Base-by-base conservation (phyloP, 1,140 invertebrate genomes). In the Nasonia giraulti region DNA sequence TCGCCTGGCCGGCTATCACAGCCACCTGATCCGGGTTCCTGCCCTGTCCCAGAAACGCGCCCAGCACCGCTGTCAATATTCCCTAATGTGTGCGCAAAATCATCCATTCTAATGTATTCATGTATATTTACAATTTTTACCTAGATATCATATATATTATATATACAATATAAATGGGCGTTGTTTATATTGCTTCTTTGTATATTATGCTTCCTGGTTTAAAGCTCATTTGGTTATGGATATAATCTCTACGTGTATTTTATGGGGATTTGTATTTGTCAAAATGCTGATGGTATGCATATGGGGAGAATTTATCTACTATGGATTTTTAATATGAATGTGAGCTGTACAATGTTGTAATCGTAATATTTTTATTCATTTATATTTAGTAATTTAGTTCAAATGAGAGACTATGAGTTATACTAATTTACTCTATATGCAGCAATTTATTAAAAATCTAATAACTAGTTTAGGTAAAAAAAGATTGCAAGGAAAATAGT, bases 1-100 rank as follows among this genome's bases (percentile, higher is more conserved):
- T 96, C 92, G 97, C 97, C 94, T 98, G 97, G 94, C 97, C 97
- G 94, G 97, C 97, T 96, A 98, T 97, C 92, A 95, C 96, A 93
- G 96, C 95, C 90, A 97, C 96, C 93, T 97, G 96, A 92, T 97
- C 96, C 89, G 96, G 96, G 94, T 98, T 96, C 95, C 96, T 96
- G 87, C 91, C 91, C 92, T 96, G 95, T 94, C 97, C 97, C 92
- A 98, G 95, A 94, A 98, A 94, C 92, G 96, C 95, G 90, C 96
- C 96, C 93, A 98, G 95, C 92, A 98, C 96, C 93, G 96, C 96
- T 91, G 96, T 96, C 95, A 98, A 96, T 94, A 98, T 95, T 93
- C 96, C 96, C 97, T 98, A 96, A 93, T 89, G 88, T 91, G 89
- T 91, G 89, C 89, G 80, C 89, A 85, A 88, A 87, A 87, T 87